These are phyloP conservation scores for Biston betularia DNA, from an alignment of 2,888 invertebrate genomes.

Conservation along the genomic window DNA sequence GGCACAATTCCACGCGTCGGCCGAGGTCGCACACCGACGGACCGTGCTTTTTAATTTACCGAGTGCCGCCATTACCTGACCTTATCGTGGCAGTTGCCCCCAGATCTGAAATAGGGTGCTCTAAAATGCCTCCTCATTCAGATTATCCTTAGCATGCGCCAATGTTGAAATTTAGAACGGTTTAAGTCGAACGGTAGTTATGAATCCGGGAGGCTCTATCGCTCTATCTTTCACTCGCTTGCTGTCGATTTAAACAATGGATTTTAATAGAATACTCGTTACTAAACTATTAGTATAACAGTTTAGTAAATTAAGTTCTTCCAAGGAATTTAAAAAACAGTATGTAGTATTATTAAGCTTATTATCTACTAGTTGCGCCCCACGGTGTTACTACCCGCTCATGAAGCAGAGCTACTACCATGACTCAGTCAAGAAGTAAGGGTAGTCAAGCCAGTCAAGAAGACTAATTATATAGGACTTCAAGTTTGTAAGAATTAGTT, in stretches of 20 bases:
- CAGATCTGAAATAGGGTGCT: conserved; percentile 70
- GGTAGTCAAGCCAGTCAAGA: too few relatives aligned
- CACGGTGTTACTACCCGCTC: too few relatives aligned
- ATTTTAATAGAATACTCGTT: conserved; percentile 49
- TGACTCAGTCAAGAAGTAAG: too few relatives aligned
- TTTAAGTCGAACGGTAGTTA: conserved; percentile 63
- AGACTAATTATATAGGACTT: too few relatives aligned
- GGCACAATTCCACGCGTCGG: conserved; percentile 57
- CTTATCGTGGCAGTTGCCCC: conserved; percentile 67
- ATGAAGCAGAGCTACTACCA: too few relatives aligned
- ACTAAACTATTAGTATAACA: too few relatives aligned
- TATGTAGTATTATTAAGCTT: too few relatives aligned
- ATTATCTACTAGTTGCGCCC: too few relatives aligned
- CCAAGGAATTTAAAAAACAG: too few relatives aligned
- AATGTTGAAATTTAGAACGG: conserved; percentile 64
- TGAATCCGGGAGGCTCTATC: conserved; percentile 58
- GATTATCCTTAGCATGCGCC: conserved; percentile 67
- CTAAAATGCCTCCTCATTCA: conserved; percentile 69
- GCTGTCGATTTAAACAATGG: conserved; percentile 66
- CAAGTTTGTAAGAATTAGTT: too few relatives aligned
- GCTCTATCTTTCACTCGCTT: conserved; percentile 53
- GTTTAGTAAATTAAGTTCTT: too few relatives aligned
- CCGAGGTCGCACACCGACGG: conserved; percentile 59
- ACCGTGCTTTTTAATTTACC: conserved; percentile 76
- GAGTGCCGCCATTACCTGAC: conserved; percentile 68